phyloP scores from a whole-genome alignment of 2,797 vertebrate genomes.

The Gymnoscopelus braueri region DNA sequence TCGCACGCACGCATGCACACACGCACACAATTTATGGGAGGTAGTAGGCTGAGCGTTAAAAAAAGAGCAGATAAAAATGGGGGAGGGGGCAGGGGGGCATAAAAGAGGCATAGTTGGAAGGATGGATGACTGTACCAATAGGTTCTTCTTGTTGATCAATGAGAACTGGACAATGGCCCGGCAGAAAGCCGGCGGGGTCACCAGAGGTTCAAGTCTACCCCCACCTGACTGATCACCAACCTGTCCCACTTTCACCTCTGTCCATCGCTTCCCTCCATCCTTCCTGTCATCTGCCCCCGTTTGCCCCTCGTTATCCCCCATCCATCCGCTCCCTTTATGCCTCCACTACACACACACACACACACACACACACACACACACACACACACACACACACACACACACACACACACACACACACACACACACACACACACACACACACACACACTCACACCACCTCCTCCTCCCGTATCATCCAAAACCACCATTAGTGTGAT shows the following conservation, averaged over 20 bases:
- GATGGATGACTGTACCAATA: conserved; percentile 44
- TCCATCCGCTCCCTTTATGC: conserved; percentile 13
- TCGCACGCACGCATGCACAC: neutral
- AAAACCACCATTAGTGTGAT: conserved; percentile 39
- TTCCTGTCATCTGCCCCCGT: conserved; percentile 29
- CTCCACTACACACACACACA: neutral
- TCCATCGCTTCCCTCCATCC: conserved; percentile 17
- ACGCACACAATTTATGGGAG: neutral
- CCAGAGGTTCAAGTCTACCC: conserved; percentile 13
- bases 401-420: too few species aligned
- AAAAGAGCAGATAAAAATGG: conserved; percentile 15
- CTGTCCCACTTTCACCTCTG: conserved; percentile 19
- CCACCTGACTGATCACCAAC: conserved; percentile 39
- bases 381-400: too few species aligned
- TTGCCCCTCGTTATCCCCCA: conserved; percentile 30
- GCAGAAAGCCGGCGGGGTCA: conserved; percentile 2
- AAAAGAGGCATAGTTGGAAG: conserved; percentile 30
- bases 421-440: too few species aligned
- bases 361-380: too few species aligned
- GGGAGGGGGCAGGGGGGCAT: conserved; percentile 22
- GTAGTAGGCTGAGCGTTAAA: neutral
- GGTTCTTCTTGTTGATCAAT: conserved; percentile 54
- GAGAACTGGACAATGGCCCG: neutral
- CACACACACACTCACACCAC: too few species aligned
- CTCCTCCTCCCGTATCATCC: conserved; percentile 12